Evolutionary conservation across 2,113 vertebrate genomes (phyloP).

Genomic region (Takifugu bimaculatus): DNA sequence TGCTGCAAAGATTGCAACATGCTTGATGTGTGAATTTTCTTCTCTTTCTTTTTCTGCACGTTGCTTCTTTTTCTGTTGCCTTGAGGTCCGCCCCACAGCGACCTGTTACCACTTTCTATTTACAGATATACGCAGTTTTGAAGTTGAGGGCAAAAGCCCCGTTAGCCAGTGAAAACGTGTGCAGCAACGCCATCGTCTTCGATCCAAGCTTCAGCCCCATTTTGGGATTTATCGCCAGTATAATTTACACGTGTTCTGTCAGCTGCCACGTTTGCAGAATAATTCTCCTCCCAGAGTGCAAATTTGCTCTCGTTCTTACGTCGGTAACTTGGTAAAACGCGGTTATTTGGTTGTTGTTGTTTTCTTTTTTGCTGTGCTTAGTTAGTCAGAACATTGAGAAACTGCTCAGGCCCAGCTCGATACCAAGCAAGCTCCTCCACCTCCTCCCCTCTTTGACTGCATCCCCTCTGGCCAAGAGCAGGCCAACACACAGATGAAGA

Average conservation of each 20-base stretch:
- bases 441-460: slow-evolving; percentile 38
- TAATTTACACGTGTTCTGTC: not conserved
- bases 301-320: slow-evolving; percentile 39
- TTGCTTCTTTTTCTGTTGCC: slow-evolving; percentile 6
- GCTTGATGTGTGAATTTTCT: slow-evolving; percentile 20
- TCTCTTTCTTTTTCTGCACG: slow-evolving; percentile 22
- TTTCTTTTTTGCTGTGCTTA: slow-evolving; percentile 56
- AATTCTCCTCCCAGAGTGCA: slow-evolving; percentile 7
- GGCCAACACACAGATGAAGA: slow-evolving; percentile 30
- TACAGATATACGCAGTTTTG: slow-evolving; percentile 1
- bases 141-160: slow-evolving; percentile 17
- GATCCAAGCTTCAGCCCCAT: not conserved
- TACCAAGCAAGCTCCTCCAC: slow-evolving; percentile 51
- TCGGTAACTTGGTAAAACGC: slow-evolving; percentile 48
- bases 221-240: not conserved
- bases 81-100: slow-evolving; percentile 29
- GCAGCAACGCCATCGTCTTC: not conserved
- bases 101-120: slow-evolving; percentile 19
- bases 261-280: not conserved
- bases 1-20: slow-evolving; percentile 10
- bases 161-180: not conserved
- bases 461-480: slow-evolving; percentile 53
- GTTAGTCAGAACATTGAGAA: slow-evolving; percentile 48
- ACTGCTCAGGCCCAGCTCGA: slow-evolving; percentile 34
- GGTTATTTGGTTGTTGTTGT: slow-evolving; percentile 1